Evolutionary conservation across 2,888 invertebrate species (phyloP).

Genomic region (Tenthredo livida): DNA sequence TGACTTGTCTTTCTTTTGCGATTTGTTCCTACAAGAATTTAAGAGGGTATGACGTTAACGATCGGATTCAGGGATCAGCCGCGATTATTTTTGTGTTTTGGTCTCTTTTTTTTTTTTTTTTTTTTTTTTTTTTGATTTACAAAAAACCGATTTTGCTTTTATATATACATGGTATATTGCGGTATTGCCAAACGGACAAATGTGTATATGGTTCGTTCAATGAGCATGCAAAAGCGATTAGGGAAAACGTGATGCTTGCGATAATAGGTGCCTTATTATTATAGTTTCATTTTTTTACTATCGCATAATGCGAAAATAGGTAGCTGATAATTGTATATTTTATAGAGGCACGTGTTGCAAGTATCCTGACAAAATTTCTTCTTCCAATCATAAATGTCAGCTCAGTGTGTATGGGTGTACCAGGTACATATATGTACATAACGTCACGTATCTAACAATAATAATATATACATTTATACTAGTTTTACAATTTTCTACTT

Average conservation of each 20-base stretch:
- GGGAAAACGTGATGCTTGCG: constrained; percentile 18
- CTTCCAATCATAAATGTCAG: not conserved
- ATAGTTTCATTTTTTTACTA: not conserved
- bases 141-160: not conserved
- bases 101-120: not conserved
- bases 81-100: not conserved
- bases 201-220: constrained; percentile 41
- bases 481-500: constrained; percentile 25
- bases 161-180: not conserved
- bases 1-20: constrained; percentile 87
- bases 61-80: not conserved
- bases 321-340: not conserved
- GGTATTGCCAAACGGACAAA: not conserved
- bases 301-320: not conserved
- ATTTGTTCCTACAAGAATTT: constrained; percentile 83
- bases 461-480: constrained; percentile 16
- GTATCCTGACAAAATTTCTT: not conserved
- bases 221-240: constrained; percentile 46
- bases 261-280: constrained; percentile 1
- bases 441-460: constrained; percentile 15
- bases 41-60: not conserved
- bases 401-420: constrained; percentile 1
- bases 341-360: not conserved
- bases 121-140: not conserved
- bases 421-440: not conserved